Conservation (phyloP, 37 sponge, comb jelly and placozoan species). For the Oopsacas minuta region DNA sequence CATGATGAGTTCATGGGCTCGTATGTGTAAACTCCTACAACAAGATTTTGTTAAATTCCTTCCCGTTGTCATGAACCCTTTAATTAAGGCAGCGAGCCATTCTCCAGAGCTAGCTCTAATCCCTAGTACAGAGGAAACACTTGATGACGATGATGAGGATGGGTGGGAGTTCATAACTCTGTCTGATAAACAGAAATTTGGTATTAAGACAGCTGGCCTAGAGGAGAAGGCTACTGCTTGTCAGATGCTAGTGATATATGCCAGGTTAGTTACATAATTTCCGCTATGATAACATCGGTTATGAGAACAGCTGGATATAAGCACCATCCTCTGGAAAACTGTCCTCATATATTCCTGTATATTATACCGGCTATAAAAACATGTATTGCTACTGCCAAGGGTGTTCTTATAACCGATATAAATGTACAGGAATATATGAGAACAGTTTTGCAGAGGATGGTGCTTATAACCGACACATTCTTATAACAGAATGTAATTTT, state of each 20-base stretch:
- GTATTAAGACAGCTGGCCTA: slow-evolving; percentile 90
- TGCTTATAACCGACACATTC: too few species aligned
- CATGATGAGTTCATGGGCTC: slow-evolving; percentile 96
- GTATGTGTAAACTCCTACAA: slow-evolving; percentile 95
- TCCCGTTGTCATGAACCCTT: slow-evolving; percentile 83
- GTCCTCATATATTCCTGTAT: too few species aligned
- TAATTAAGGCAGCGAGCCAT: slow-evolving; percentile 73
- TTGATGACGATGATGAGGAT: slow-evolving; percentile 57
- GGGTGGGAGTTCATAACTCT: slow-evolving; percentile 98
- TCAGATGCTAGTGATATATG: slow-evolving; percentile 98
- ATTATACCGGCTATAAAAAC: too few species aligned
- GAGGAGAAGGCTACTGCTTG: slow-evolving; percentile 99
- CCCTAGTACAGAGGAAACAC: slow-evolving; percentile 49
- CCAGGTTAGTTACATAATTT: too few species aligned
- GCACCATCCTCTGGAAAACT: too few species aligned
- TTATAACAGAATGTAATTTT: too few species aligned
- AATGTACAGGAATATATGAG: too few species aligned
- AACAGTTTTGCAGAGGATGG: too few species aligned
- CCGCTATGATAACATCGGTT: too few species aligned
- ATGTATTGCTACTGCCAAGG: too few species aligned
- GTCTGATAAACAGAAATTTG: slow-evolving; percentile 95
- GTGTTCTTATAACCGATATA: too few species aligned
- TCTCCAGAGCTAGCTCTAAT: slow-evolving; percentile 87
- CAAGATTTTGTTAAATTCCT: slow-evolving; percentile 82
- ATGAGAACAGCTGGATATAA: too few species aligned